Evolutionary conservation across 92 coral and sea anemone genomes (phyloP).

Genomic region (Zoanthus sansibaricus): DNA sequence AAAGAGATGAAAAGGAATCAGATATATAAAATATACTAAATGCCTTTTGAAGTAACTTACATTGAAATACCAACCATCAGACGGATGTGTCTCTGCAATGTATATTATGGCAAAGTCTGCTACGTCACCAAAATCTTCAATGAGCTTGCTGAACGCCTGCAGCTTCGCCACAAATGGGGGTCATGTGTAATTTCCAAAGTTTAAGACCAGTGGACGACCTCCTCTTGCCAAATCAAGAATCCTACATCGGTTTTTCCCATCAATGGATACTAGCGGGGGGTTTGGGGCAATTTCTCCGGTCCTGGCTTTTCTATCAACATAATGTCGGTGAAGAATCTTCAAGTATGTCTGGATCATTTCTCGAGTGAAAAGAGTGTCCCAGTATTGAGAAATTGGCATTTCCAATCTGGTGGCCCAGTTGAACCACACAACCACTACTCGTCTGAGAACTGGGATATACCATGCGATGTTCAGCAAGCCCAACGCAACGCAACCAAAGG

Average conservation of each 20-base stretch:
- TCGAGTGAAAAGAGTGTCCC: constrained; percentile 64
- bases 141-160: constrained; percentile 22
- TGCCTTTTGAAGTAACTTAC: constrained; percentile 1
- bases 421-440: constrained; percentile 46
- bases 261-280: constrained; percentile 67
- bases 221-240: constrained; percentile 61
- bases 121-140: constrained; percentile 39
- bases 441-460: constrained; percentile 53
- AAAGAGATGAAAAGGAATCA: no score
- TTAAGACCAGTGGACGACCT: constrained; percentile 45
- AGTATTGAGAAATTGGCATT: constrained; percentile 59
- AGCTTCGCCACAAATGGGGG: constrained; percentile 53
- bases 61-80: constrained; percentile 53
- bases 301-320: constrained; percentile 62
- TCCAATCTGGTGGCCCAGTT: constrained; percentile 36
- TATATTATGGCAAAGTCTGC: constrained; percentile 60
- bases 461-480: constrained; percentile 19
- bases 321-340: constrained; percentile 28
- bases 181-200: constrained; percentile 54
- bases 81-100: constrained; percentile 50
- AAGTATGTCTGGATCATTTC: constrained; percentile 49
- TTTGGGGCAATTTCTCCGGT: constrained; percentile 67
- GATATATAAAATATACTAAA: no score
- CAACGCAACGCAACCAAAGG: background rate
- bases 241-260: constrained; percentile 41